Conservation (phyloP, 2,888 invertebrate species). For the Ptilodon capucinus region DNA sequence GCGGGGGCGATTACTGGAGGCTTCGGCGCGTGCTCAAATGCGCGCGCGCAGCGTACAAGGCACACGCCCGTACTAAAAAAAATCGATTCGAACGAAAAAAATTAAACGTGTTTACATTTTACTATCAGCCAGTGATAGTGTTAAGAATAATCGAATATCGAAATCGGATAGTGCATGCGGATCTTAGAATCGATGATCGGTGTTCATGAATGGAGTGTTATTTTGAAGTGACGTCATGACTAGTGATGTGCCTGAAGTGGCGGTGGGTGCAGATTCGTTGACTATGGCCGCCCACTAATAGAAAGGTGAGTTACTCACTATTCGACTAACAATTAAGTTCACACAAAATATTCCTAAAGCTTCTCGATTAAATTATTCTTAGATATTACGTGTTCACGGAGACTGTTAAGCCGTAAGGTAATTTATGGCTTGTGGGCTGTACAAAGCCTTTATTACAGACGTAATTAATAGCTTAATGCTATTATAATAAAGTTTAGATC, state of each 20-base stretch:
- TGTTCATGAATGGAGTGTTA: constrained; percentile 76
- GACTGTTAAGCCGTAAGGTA: neutral
- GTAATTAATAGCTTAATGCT: neutral
- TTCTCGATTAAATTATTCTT: neutral
- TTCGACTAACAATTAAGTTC: constrained; percentile 43
- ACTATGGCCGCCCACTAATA: constrained; percentile 77
- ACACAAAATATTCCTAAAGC: constrained; percentile 38
- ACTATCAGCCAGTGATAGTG: constrained; percentile 30
- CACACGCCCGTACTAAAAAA: constrained; percentile 64
- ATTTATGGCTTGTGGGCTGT: neutral
- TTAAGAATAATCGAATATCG: constrained; percentile 15
- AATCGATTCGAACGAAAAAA: constrained; percentile 34
- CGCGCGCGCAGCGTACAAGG: constrained; percentile 69
- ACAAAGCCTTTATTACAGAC: neutral
- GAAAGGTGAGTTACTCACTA: constrained; percentile 80
- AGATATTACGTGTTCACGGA: constrained; percentile 1
- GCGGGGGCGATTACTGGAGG: constrained; percentile 76
- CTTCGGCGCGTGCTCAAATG: constrained; percentile 75
- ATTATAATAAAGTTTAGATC: neutral
- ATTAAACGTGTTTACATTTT: constrained; percentile 23
- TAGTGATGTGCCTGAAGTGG: constrained; percentile 74
- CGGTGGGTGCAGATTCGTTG: constrained; percentile 66
- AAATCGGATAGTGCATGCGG: constrained; percentile 47
- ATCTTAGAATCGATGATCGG: constrained; percentile 49
- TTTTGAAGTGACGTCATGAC: constrained; percentile 78